Conservation (phyloP, 2,888 invertebrate species). For the Corbicula japonica region DNA sequence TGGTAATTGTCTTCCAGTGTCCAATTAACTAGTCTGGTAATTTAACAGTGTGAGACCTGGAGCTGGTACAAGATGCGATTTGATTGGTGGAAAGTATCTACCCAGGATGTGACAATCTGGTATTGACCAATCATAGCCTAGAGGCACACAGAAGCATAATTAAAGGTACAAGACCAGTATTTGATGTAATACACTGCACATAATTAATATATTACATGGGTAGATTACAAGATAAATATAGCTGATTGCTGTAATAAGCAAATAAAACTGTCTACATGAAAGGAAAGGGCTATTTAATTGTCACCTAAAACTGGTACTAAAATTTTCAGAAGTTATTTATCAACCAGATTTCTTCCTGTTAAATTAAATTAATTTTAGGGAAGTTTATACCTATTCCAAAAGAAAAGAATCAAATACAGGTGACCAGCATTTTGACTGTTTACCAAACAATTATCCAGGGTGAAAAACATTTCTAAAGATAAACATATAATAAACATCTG, state of each 20-base stretch:
- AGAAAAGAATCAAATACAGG: too few species aligned
- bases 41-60: slow-evolving; percentile 6
- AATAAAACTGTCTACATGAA: slow-evolving; percentile 7
- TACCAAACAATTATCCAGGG: too few species aligned
- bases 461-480: too few species aligned
- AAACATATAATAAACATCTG: too few species aligned
- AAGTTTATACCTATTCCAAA: too few species aligned
- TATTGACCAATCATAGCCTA: slow-evolving; percentile 42
- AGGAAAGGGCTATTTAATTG: slow-evolving; percentile 20
- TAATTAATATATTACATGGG: slow-evolving; percentile 26
- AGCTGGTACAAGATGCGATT: not conserved
- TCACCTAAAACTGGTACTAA: too few species aligned
- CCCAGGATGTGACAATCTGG: slow-evolving; percentile 22
- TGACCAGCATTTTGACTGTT: too few species aligned
- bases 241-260: not conserved
- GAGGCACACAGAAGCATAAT: slow-evolving; percentile 7
- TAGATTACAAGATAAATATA: slow-evolving; percentile 9
- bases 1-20: not conserved
- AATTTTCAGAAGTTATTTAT: too few species aligned
- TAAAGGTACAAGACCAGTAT: slow-evolving; percentile 19
- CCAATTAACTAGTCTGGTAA: not conserved
- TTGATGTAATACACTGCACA: slow-evolving; percentile 8
- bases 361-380: too few species aligned
- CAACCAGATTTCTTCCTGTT: too few species aligned
- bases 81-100: slow-evolving; percentile 23